phyloP scores from a whole-genome alignment of 2,888 invertebrate species.

The Sipha maydis region DNA sequence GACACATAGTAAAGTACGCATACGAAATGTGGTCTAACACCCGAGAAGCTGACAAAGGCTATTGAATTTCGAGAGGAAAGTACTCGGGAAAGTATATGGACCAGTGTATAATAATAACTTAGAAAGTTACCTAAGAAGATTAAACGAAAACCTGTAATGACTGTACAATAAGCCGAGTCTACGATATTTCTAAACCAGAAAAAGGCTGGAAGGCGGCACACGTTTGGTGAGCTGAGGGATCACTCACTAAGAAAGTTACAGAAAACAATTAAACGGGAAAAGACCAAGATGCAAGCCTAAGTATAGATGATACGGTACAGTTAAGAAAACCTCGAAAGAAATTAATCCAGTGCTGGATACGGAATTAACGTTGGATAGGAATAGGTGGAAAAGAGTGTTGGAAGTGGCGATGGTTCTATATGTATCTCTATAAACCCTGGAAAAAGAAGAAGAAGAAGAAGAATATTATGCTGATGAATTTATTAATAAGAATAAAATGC shows the following conservation, averaged over 20 bases:
- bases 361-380: neutral
- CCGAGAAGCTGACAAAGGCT: too few relatives aligned
- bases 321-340: slow-evolving; percentile 9
- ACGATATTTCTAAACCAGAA: slow-evolving; percentile 28
- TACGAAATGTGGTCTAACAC: too few relatives aligned
- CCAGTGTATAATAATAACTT: too few relatives aligned
- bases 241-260: slow-evolving; percentile 23
- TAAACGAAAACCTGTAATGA: slow-evolving; percentile 18
- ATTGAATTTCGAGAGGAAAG: too few relatives aligned
- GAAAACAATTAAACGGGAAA: slow-evolving; percentile 3
- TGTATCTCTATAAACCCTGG: neutral
- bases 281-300: neutral
- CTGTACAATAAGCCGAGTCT: slow-evolving; percentile 21
- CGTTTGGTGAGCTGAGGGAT: slow-evolving; percentile 13
- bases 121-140: slow-evolving; percentile 18
- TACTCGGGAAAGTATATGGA: too few relatives aligned
- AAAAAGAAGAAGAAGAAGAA: too few relatives aligned
- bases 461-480: too few relatives aligned
- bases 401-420: neutral
- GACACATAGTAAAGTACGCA: too few relatives aligned
- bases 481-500: too few relatives aligned
- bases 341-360: neutral
- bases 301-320: slow-evolving; percentile 1
- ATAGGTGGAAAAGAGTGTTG: neutral
- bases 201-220: slow-evolving; percentile 24